Conservation (phyloP, 2,888 invertebrate genomes). For the Tetragonisca angustula region DNA sequence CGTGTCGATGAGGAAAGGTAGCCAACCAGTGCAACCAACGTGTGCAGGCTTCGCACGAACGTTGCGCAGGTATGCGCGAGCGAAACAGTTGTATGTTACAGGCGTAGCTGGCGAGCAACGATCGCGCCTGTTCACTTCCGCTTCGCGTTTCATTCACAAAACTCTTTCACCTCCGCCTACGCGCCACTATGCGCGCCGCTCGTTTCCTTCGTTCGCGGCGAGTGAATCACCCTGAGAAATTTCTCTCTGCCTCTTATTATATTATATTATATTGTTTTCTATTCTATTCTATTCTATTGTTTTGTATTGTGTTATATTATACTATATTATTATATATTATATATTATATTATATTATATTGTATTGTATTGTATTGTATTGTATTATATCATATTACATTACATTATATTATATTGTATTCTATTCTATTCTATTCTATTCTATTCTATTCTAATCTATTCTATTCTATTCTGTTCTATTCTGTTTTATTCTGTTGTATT, state of each 20-base stretch:
- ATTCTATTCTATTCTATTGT: too few species aligned
- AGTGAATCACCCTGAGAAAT: conserved; percentile 64
- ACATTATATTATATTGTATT: too few species aligned
- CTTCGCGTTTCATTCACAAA: conserved; percentile 69
- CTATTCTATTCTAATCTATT: too few species aligned
- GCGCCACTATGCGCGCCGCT: conserved; percentile 41
- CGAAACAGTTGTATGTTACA: conserved; percentile 41
- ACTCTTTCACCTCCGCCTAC: conserved; percentile 65
- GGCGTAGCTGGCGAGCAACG: conserved; percentile 54
- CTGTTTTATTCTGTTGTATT: too few species aligned
- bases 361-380: too few species aligned
- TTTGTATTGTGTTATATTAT: too few species aligned
- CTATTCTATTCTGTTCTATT: too few species aligned
- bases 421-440: too few species aligned
- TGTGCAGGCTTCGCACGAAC: conserved; percentile 42
- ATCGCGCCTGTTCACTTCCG: conserved; percentile 67
- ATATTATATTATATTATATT: too few species aligned
- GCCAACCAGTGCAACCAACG: conserved; percentile 34
- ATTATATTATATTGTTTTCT: too few species aligned
- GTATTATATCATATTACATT: too few species aligned
- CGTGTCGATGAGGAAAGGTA: conserved; percentile 71
- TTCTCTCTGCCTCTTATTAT: conserved; percentile 15
- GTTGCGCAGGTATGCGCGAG: conserved; percentile 27
- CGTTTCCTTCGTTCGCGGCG: conserved; percentile 60
- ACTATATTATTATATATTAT: too few species aligned